These are phyloP conservation scores for Orthosia incerta DNA, from an alignment of 2,888 invertebrate genomes.

Conservation along the genomic window DNA sequence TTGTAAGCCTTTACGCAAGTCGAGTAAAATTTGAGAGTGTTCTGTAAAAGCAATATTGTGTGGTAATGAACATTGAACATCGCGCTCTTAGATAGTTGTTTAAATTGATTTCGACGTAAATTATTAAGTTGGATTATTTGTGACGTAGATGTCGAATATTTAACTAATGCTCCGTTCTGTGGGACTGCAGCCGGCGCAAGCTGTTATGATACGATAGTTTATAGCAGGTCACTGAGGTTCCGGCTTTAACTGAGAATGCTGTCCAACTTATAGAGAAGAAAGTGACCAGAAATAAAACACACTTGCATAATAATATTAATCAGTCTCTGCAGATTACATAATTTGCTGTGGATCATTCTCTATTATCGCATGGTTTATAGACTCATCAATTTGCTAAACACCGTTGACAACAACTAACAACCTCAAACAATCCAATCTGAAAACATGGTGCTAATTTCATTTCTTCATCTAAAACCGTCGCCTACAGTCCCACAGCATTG, in stretches of 20 bases:
- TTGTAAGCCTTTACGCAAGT: slow-evolving; percentile 19
- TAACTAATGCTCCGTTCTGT: slow-evolving; percentile 54
- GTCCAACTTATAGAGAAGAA: neutral
- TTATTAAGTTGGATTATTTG: slow-evolving; percentile 65
- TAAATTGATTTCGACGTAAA: slow-evolving; percentile 61
- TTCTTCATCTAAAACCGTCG: slow-evolving; percentile 57
- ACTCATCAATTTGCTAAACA: slow-evolving; percentile 26
- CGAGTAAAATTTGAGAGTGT: slow-evolving; percentile 59
- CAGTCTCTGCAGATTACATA: neutral
- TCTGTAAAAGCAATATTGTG: slow-evolving; percentile 46
- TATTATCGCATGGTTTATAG: slow-evolving; percentile 30
- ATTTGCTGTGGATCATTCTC: slow-evolving; percentile 25
- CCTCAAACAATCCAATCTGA: slow-evolving; percentile 60
- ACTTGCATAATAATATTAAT: neutral
- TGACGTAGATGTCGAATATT: slow-evolving; percentile 57
- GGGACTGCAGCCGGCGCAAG: slow-evolving; percentile 54
- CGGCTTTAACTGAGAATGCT: slow-evolving; percentile 46
- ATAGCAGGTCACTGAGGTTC: slow-evolving; percentile 53
- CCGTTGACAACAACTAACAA: slow-evolving; percentile 22
- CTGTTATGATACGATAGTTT: slow-evolving; percentile 61
- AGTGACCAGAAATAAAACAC: neutral
- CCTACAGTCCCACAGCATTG: slow-evolving; percentile 53
- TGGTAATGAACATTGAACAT: slow-evolving; percentile 53
- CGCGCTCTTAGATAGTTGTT: slow-evolving; percentile 54
- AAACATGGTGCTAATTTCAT: slow-evolving; percentile 70